Conservation (phyloP, 2,797 vertebrate genomes). For the Pelochelys cantorii region DNA sequence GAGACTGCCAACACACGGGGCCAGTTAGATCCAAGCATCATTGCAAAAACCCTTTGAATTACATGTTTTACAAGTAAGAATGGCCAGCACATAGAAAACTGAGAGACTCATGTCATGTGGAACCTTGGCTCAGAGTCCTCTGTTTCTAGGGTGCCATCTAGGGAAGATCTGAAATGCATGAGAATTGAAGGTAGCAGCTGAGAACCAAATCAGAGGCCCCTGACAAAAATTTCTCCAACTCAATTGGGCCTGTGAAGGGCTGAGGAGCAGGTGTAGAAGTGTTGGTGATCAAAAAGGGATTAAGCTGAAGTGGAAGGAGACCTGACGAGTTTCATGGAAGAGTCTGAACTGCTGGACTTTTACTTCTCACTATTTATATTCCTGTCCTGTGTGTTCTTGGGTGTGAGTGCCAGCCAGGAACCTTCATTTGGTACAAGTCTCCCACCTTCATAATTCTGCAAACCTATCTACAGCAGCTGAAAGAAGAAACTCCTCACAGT, state of each 20-base stretch:
- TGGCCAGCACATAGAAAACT: not conserved
- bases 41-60: not conserved
- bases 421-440: constrained; percentile 31
- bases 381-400: not conserved
- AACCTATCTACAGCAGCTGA: not conserved
- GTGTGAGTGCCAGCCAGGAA: not conserved
- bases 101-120: rapidly evolving
- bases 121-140: not conserved
- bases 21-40: not conserved
- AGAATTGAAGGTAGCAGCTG: not conserved
- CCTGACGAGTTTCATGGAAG: not conserved
- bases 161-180: constrained; percentile 17
- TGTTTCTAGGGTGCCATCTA: not conserved
- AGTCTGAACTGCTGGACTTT: not conserved
- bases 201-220: not conserved
- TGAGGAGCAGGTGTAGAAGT: not conserved
- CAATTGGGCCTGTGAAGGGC: not conserved
- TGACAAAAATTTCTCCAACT: not conserved
- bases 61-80: rapidly evolving
- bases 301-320: not conserved
- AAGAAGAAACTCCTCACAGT: constrained; percentile 23
- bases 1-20: not conserved
- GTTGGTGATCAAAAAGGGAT: not conserved
- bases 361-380: not conserved
- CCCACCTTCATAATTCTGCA: not conserved